phyloP scores from a whole-genome alignment of 2,888 invertebrate species.

The Pecten maximus region DNA sequence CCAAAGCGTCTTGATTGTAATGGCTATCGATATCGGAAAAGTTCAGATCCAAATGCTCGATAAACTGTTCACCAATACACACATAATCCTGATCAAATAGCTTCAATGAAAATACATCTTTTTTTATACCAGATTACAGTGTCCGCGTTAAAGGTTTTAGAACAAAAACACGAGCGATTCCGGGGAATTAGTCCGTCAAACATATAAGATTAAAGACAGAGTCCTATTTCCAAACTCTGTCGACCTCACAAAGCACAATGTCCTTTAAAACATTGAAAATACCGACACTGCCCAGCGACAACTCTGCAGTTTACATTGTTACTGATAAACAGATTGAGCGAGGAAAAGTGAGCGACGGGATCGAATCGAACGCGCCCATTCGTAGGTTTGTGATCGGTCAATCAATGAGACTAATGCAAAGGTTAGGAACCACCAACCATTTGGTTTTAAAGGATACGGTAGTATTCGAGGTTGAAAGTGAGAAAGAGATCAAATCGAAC shows the following conservation, averaged over 20 bases:
- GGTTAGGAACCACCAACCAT: not conserved
- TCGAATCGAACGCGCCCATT: not conserved
- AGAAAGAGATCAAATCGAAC: too few species aligned
- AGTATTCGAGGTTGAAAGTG: too few species aligned
- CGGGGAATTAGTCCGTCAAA: not conserved
- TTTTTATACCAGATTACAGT: not conserved
- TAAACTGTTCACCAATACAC: not conserved
- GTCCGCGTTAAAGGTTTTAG: not conserved
- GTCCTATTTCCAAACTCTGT: not conserved
- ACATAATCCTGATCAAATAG: not conserved
- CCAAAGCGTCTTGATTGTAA: not conserved
- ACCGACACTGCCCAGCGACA: not conserved
- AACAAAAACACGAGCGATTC: not conserved
- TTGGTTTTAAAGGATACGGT: too few species aligned
- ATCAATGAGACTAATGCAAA: not conserved
- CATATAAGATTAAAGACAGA: not conserved
- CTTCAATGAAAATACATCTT: not conserved
- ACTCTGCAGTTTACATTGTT: not conserved
- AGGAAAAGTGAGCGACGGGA: not conserved
- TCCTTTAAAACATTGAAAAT: not conserved
- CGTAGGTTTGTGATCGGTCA: not conserved
- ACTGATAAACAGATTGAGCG: not conserved
- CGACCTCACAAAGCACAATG: conserved; percentile 11
- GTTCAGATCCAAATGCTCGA: not conserved
- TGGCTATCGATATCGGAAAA: not conserved